Conservation (phyloP, 1,140 invertebrate species). For the Penaeus japonicus region DNA sequence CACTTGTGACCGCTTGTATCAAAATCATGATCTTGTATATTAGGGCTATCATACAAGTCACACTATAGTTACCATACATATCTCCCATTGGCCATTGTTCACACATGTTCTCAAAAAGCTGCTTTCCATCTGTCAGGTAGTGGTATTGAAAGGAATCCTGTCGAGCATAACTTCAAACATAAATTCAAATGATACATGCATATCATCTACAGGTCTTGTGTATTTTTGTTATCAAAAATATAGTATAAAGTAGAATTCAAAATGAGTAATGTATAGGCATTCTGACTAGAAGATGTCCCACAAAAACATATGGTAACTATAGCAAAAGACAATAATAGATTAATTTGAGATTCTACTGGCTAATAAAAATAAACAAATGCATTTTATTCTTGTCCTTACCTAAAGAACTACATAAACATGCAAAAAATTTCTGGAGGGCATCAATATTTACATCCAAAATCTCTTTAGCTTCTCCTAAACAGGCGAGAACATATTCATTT, state of each 20-base stretch:
- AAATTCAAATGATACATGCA: no score
- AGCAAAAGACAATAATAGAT: slow-evolving; percentile 28
- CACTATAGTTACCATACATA: slow-evolving; percentile 27
- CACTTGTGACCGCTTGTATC: slow-evolving; percentile 39
- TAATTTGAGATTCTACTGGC: slow-evolving; percentile 32
- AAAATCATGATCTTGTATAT: slow-evolving; percentile 34
- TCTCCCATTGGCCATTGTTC: slow-evolving; percentile 1
- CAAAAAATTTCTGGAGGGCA: slow-evolving; percentile 51
- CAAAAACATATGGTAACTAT: slow-evolving; percentile 46
- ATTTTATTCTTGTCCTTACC: slow-evolving; percentile 32
- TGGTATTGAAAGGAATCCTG: no score
- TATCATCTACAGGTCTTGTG: no score
- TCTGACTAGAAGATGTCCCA: slow-evolving; percentile 41
- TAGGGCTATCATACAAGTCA: slow-evolving; percentile 6
- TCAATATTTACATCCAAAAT: slow-evolving; percentile 52
- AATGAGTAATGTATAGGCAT: not conserved
- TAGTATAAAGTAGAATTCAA: not conserved
- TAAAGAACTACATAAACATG: slow-evolving; percentile 44
- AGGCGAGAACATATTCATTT: slow-evolving; percentile 46
- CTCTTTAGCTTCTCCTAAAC: slow-evolving; percentile 34
- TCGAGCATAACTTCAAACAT: no score
- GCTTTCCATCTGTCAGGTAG: no score
- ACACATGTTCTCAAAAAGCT: not conserved
- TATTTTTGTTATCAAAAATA: no score
- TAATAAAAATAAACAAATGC: slow-evolving; percentile 33